Conservation (phyloP, 2,113 vertebrate genomes). For the Nycticebus coucang region DNA sequence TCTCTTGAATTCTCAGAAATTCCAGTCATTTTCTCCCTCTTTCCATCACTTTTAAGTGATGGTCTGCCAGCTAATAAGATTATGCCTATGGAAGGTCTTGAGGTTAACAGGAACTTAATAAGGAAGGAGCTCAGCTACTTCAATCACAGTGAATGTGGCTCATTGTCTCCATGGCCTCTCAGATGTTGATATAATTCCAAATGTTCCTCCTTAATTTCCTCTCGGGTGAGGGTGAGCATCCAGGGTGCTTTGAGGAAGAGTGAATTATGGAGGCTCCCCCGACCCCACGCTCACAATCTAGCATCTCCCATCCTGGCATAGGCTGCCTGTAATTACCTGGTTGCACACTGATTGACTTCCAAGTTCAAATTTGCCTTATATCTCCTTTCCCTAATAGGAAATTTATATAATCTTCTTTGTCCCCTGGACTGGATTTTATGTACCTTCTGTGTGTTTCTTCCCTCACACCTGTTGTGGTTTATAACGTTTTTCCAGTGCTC, state of each 20-base stretch:
- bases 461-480: not conserved
- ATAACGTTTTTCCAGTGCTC: not conserved
- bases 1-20: not conserved
- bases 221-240: not conserved
- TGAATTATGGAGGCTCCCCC: not conserved
- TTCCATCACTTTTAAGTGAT: not conserved
- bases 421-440: not conserved
- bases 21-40: not conserved
- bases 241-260: not conserved
- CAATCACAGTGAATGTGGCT: not conserved
- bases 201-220: not conserved
- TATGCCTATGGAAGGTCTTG: not conserved
- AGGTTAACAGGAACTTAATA: not conserved
- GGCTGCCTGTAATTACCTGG: not conserved
- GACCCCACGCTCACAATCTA: accelerated
- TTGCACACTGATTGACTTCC: not conserved
- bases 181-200: not conserved
- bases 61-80: not conserved
- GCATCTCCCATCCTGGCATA: not conserved
- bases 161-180: not conserved
- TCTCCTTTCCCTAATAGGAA: not conserved
- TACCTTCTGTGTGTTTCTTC: slow-evolving; percentile 25
- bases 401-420: not conserved
- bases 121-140: not conserved
- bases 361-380: not conserved